Evolutionary conservation across 2,113 vertebrate species (phyloP).

Genomic region (Tor tambroides): DNA sequence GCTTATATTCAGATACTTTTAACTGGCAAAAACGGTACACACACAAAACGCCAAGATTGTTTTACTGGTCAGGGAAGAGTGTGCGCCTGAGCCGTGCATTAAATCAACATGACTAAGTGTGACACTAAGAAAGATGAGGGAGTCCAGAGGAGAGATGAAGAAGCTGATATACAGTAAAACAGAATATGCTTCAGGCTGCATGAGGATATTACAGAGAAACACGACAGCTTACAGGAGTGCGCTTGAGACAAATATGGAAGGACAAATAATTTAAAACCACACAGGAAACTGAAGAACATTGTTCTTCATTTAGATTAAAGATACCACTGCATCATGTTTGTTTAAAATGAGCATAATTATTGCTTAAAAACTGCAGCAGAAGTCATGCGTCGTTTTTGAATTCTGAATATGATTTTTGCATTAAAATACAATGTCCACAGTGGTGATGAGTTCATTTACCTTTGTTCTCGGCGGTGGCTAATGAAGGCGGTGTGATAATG

Average conservation of each 20-base stretch:
- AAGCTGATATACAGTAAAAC: constrained; percentile 49
- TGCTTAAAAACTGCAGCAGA: not conserved
- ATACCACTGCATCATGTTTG: not conserved
- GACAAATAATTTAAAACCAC: not conserved
- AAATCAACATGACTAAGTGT: constrained; percentile 51
- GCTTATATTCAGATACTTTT: not conserved
- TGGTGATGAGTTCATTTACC: not conserved
- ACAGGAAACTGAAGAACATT: not conserved
- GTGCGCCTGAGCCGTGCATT: constrained; percentile 20
- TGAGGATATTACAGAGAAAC: not conserved
- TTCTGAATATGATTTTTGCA: not conserved
- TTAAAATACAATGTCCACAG: not conserved
- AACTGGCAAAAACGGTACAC: not conserved
- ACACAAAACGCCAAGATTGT: not conserved
- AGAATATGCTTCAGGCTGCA: constrained; percentile 28
- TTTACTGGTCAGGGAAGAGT: not conserved
- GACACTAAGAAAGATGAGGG: constrained; percentile 40
- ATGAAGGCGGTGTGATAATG: not conserved
- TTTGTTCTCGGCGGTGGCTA: not conserved
- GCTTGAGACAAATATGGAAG: not conserved
- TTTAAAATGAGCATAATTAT: not conserved
- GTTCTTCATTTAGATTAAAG: not conserved
- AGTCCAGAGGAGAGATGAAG: constrained; percentile 30
- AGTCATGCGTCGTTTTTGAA: not conserved
- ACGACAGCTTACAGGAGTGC: constrained; percentile 1